A percentile compares a stretch with the other conserved stretches of the same genome.
phyloP scores from a whole-genome alignment of 2,888 invertebrate species.

The Pristionchus entomophagus region DNA sequence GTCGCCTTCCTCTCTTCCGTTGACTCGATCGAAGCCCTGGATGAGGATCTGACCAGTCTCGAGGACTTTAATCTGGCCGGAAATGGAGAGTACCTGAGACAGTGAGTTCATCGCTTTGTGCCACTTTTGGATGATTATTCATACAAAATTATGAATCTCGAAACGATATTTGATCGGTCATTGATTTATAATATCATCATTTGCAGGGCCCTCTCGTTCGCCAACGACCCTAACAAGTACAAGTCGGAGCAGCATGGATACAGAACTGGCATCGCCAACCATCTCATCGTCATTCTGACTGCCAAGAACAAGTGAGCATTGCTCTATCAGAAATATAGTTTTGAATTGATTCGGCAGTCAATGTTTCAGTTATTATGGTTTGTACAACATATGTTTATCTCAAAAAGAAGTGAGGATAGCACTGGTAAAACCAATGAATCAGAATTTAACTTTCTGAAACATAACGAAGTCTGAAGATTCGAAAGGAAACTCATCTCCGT shows the following conservation, averaged over 20 bases:
- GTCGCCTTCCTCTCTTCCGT: constrained; percentile 44
- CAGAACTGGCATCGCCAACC: constrained; percentile 8
- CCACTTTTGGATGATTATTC: not conserved
- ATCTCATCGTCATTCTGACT: constrained; percentile 43
- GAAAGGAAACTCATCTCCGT: too few relatives aligned
- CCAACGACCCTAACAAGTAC: constrained; percentile 28
- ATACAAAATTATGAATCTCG: not conserved
- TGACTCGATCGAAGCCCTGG: constrained; percentile 18
- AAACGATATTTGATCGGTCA: not conserved
- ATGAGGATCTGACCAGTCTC: constrained; percentile 12
- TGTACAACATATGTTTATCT: too few relatives aligned
- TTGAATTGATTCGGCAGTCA: too few relatives aligned
- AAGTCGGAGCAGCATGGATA: constrained; percentile 14
- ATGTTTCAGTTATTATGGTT: too few relatives aligned
- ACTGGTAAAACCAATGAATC: too few relatives aligned
- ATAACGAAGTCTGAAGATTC: too few relatives aligned
- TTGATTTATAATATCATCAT: not conserved
- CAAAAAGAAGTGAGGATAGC: too few relatives aligned
- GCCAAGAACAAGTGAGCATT: constrained; percentile 9
- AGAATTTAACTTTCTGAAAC: too few relatives aligned
- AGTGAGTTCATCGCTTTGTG: constrained; percentile 20
- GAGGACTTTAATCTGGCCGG: constrained; percentile 29
- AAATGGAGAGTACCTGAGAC: not conserved
- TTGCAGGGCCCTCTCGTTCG: constrained; percentile 45
- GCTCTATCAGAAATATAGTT: not conserved